These are phyloP conservation scores for Collichthys lucidus DNA, from an alignment of 2,113 vertebrate genomes.

Conservation along the genomic window DNA sequence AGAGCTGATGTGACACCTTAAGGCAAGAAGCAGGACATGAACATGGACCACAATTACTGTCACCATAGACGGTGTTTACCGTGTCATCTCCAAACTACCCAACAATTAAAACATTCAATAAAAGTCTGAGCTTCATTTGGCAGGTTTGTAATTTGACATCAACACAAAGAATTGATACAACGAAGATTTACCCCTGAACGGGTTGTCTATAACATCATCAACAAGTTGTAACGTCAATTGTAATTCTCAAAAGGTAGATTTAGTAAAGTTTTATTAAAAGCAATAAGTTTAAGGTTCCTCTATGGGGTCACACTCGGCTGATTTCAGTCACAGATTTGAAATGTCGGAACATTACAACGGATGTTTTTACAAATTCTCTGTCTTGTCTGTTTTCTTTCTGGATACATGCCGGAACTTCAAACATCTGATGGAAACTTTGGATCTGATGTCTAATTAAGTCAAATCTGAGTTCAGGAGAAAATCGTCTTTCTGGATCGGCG, in stretches of 20 bases:
- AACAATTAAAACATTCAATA: background rate
- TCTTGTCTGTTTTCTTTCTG: background rate
- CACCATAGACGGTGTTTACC: background rate
- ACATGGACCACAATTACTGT: background rate
- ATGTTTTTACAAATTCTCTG: too few species aligned
- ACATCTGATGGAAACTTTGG: background rate
- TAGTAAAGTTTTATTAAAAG: too few species aligned
- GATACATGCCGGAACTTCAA: background rate
- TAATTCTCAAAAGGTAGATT: too few species aligned
- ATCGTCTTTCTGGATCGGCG: background rate
- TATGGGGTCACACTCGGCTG: too few species aligned
- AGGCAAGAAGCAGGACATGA: background rate
- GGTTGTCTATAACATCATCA: too few species aligned
- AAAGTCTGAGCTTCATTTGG: constrained; percentile 74
- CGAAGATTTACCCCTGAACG: too few species aligned
- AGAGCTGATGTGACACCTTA: constrained; percentile 5
- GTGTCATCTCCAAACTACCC: background rate
- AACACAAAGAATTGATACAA: constrained; percentile 65
- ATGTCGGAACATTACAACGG: too few species aligned
- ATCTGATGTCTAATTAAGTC: background rate
- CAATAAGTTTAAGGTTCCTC: background rate
- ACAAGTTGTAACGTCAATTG: too few species aligned
- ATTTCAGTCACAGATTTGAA: too few species aligned
- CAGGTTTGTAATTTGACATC: constrained; percentile 78
- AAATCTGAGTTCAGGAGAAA: background rate